These are phyloP conservation scores for Phrynocephalus vlangalii DNA, from an alignment of 2,797 vertebrate species.

Conservation along the genomic window DNA sequence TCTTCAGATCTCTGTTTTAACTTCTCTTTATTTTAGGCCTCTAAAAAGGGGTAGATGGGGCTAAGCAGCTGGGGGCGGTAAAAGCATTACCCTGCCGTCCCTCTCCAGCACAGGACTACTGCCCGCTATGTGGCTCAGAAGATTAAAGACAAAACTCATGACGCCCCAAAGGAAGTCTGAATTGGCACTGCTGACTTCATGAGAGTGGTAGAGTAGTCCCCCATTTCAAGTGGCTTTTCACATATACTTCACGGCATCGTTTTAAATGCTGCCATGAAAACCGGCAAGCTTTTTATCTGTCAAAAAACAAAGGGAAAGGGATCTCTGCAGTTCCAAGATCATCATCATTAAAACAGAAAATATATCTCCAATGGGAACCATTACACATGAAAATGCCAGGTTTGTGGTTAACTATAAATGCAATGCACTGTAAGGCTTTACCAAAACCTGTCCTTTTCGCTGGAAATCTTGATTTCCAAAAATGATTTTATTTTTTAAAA, in stretches of 20 bases:
- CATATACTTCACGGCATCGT: not conserved
- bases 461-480: slow-evolving; percentile 2
- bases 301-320: not conserved
- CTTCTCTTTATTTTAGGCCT: not conserved
- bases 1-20: not conserved
- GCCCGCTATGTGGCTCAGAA: not conserved
- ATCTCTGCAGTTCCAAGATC: too few relatives aligned
- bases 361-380: not conserved
- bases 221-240: not conserved
- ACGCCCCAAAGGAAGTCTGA: not conserved
- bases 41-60: not conserved
- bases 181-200: not conserved
- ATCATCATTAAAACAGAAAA: too few relatives aligned
- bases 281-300: not conserved
- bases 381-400: not conserved
- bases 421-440: not conserved
- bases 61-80: not conserved
- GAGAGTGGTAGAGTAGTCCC: not conserved
- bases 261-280: not conserved
- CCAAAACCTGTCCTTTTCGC: not conserved
- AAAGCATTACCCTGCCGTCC: not conserved
- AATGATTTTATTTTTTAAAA: not conserved
- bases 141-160: not conserved
- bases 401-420: slow-evolving; percentile 12
- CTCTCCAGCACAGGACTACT: not conserved